Conservation (phyloP, 2,113 vertebrate genomes). For the Bettongia penicillata region DNA sequence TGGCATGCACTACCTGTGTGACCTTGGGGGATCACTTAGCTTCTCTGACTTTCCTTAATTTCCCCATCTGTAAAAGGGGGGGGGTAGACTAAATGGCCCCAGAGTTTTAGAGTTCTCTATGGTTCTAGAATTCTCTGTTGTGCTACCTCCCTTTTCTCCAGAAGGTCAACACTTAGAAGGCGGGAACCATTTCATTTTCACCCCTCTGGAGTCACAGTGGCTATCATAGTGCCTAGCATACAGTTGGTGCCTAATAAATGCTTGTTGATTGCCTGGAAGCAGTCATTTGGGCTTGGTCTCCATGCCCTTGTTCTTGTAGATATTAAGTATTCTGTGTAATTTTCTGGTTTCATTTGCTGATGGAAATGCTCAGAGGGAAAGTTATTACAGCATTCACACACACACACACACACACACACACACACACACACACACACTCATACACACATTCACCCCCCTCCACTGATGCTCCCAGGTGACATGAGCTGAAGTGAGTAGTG, state of each 20-base stretch:
- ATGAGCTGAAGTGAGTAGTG: constrained; percentile 5
- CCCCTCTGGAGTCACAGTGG: neutral
- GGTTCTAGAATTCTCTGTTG: neutral
- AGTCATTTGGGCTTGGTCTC: neutral
- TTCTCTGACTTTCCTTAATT: neutral
- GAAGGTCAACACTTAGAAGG: neutral
- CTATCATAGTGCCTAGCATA: neutral
- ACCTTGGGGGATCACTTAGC: too few relatives aligned
- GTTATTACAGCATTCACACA: neutral
- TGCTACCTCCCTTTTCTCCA: neutral
- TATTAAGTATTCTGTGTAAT: neutral
- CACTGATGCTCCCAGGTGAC: neutral
- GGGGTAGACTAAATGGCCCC: too few relatives aligned
- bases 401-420: neutral
- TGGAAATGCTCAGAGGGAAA: neutral
- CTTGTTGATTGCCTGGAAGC: neutral
- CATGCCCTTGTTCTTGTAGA: neutral
- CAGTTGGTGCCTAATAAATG: neutral
- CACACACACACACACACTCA: too few relatives aligned
- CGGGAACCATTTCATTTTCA: neutral
- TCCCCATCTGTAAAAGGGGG: neutral
- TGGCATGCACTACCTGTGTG: neutral
- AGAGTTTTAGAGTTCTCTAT: neutral
- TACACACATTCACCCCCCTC: too few relatives aligned
- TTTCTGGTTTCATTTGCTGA: neutral